Conservation (phyloP, 2,797 vertebrate species). For the Meriones psammophilus region DNA sequence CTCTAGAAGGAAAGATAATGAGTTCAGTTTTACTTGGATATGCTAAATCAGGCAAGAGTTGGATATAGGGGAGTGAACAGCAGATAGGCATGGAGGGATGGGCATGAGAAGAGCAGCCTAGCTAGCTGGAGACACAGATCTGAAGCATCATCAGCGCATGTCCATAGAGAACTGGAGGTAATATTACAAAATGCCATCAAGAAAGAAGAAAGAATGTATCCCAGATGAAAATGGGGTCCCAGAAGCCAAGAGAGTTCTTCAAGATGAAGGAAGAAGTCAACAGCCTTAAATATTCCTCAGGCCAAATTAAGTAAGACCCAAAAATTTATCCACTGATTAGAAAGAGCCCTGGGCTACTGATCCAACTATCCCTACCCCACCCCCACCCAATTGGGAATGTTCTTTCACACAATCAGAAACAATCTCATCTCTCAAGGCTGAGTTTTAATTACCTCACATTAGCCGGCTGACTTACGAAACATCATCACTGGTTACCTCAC, state of each 20-base stretch:
- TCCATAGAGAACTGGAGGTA: background rate
- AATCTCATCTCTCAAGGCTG: constrained; percentile 46
- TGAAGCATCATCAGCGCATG: background rate
- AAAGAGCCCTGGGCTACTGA: background rate
- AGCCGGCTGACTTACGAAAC: constrained; percentile 27
- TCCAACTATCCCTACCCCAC: background rate
- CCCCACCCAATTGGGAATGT: background rate
- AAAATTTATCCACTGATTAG: background rate
- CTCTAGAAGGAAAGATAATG: background rate
- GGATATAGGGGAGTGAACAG: background rate
- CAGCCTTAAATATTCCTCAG: background rate
- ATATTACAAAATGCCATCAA: background rate
- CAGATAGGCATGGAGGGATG: background rate
- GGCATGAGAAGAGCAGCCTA: background rate
- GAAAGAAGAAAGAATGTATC: constrained; percentile 31
- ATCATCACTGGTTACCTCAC: constrained; percentile 48
- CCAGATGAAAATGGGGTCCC: background rate
- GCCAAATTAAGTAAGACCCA: constrained; percentile 32
- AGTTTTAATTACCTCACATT: constrained; percentile 54
- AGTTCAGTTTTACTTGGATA: background rate
- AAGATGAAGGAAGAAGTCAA: constrained; percentile 5
- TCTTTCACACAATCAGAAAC: constrained; percentile 18
- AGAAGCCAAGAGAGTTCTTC: constrained; percentile 33
- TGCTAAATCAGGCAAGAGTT: constrained; percentile 6
- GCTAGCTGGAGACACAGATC: background rate